These are phyloP conservation scores for Xerus inauris DNA, from an alignment of 2,113 vertebrate genomes.

Conservation along the genomic window DNA sequence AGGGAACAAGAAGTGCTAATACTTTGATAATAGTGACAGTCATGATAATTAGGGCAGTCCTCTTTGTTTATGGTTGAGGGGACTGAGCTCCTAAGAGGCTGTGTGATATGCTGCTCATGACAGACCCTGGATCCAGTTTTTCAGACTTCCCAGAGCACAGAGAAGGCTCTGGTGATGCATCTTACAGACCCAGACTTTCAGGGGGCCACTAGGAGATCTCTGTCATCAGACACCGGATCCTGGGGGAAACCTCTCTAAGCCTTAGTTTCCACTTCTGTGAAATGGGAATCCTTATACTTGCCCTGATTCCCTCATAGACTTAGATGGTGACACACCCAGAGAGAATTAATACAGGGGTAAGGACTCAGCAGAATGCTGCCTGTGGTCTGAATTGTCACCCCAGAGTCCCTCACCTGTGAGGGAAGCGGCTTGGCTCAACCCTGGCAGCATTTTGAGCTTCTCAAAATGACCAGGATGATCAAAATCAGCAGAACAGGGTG, in stretches of 20 bases:
- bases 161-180: neutral
- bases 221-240: neutral
- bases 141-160: neutral
- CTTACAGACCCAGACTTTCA: neutral
- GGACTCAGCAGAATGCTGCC: neutral
- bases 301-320: neutral
- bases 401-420: neutral
- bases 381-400: neutral
- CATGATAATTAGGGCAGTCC: neutral
- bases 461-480: neutral
- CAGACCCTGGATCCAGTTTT: neutral
- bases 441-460: neutral
- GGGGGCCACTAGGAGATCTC: neutral
- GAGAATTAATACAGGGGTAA: neutral
- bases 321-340: neutral
- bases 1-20: neutral
- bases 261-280: slow-evolving; percentile 36
- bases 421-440: neutral
- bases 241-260: neutral
- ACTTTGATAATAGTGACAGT: neutral
- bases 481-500: neutral
- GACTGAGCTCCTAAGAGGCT: neutral
- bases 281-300: neutral
- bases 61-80: neutral
- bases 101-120: neutral